These are phyloP conservation scores for Urocynchramus pylzowi DNA, from an alignment of 2,113 vertebrate genomes.

Conservation along the genomic window DNA sequence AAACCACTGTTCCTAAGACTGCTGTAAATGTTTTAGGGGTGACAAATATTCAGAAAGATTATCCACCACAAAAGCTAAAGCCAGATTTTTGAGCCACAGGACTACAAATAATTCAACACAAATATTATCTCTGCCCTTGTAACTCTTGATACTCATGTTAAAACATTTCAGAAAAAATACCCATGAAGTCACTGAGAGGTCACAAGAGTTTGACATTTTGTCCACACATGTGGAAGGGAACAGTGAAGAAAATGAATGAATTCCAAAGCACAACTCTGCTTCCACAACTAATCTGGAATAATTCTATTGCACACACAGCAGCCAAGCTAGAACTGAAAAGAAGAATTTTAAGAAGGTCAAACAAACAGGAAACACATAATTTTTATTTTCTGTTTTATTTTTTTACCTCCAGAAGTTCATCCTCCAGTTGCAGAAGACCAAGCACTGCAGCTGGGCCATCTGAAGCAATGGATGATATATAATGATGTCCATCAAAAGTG, in stretches of 20 bases:
- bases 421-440: slow-evolving; percentile 83
- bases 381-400: background rate
- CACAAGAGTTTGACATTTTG: background rate
- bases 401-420: slow-evolving; percentile 93
- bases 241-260: background rate
- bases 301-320: background rate
- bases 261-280: background rate
- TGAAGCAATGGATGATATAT: slow-evolving; percentile 89
- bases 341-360: background rate
- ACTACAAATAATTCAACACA: background rate
- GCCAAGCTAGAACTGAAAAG: background rate
- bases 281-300: background rate
- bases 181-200: background rate
- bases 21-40: background rate
- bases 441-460: slow-evolving; percentile 83
- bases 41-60: slow-evolving; percentile 22
- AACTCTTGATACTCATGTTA: background rate
- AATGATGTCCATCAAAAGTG: slow-evolving; percentile 94
- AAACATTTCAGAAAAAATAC: background rate
- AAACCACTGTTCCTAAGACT: background rate
- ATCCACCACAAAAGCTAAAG: background rate
- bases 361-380: background rate
- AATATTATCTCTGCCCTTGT: background rate
- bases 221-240: background rate
- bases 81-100: background rate